These are phyloP conservation scores for Diabrotica balteata DNA, from an alignment of 2,888 invertebrate genomes.

Conservation along the genomic window DNA sequence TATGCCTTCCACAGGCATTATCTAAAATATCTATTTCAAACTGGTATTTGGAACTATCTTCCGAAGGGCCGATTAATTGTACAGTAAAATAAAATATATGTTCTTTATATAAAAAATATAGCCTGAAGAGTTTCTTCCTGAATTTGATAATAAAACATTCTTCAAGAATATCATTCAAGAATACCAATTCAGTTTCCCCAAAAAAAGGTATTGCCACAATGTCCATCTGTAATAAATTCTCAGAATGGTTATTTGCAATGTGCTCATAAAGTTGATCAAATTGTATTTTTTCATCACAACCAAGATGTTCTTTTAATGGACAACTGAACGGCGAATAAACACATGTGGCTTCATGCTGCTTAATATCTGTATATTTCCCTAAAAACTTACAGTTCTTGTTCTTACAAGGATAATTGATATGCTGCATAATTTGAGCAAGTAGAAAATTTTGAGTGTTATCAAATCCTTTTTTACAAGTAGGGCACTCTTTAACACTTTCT, in stretches of 20 bases:
- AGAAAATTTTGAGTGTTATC: slow-evolving; percentile 50
- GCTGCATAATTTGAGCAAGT: slow-evolving; percentile 48
- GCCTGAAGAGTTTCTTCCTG: slow-evolving; percentile 45
- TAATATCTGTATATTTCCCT: slow-evolving; percentile 41
- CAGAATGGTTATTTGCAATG: slow-evolving; percentile 63
- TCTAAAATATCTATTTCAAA: slow-evolving; percentile 53
- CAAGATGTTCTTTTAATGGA: slow-evolving; percentile 42
- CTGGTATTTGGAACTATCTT: slow-evolving; percentile 45
- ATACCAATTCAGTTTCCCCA: slow-evolving; percentile 7
- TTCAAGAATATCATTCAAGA: slow-evolving; percentile 13
- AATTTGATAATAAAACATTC: slow-evolving; percentile 47
- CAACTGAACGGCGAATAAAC: slow-evolving; percentile 39
- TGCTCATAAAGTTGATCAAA: slow-evolving; percentile 56
- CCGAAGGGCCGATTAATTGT: slow-evolving; percentile 49
- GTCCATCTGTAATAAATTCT: slow-evolving; percentile 38
- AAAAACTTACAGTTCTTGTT: slow-evolving; percentile 46
- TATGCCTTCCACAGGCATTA: slow-evolving; percentile 37
- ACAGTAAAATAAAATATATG: slow-evolving; percentile 46
- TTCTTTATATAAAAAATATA: slow-evolving; percentile 44
- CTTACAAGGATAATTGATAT: slow-evolving; percentile 52
- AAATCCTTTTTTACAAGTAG: slow-evolving; percentile 47
- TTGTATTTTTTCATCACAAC: slow-evolving; percentile 31
- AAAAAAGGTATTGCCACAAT: slow-evolving; percentile 32
- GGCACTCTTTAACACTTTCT: slow-evolving; percentile 44
- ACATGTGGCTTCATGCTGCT: slow-evolving; percentile 43